Percentiles rank a stretch among this genome's conserved stretches.
Evolutionary conservation across 1,140 invertebrate genomes (phyloP).

Genomic region (Dryas iulia): DNA sequence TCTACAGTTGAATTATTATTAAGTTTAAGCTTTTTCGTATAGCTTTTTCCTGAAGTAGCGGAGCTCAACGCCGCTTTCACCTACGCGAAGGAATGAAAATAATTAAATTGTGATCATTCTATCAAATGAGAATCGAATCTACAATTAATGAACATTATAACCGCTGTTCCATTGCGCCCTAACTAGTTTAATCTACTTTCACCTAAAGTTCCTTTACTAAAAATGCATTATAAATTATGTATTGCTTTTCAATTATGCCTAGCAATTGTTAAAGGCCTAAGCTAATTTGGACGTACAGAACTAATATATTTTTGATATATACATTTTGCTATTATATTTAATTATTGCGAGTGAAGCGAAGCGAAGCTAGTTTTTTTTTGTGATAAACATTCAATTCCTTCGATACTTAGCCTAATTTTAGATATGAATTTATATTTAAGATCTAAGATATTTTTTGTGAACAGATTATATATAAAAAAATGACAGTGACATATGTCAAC

Average conservation of each 20-base stretch:
- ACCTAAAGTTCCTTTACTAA: neutral
- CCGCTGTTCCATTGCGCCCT: no score
- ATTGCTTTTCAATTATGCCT: neutral
- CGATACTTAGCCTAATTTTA: neutral
- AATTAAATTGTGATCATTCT: no score
- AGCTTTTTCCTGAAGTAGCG: no score
- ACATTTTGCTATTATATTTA: neutral
- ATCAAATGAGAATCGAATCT: no score
- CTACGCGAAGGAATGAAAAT: no score
- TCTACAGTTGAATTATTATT: no score
- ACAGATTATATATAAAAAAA: neutral
- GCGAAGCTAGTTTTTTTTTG: neutral
- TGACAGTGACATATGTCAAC: neutral
- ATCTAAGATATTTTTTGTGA: no score
- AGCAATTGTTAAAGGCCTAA: neutral
- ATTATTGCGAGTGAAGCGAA: neutral
- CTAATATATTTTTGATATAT: neutral
- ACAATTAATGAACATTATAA: no score
- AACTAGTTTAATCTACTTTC: neutral
- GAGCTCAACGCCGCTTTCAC: no score
- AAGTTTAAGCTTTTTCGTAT: no score
- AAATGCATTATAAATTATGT: neutral
- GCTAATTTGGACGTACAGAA: neutral
- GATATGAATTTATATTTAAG: neutral
- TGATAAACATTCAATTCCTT: neutral